Evolutionary conservation across 2,113 vertebrate species (phyloP), one percentile per base, ranked within the genome.

Genomic region (Erythrocebus patas): DNA sequence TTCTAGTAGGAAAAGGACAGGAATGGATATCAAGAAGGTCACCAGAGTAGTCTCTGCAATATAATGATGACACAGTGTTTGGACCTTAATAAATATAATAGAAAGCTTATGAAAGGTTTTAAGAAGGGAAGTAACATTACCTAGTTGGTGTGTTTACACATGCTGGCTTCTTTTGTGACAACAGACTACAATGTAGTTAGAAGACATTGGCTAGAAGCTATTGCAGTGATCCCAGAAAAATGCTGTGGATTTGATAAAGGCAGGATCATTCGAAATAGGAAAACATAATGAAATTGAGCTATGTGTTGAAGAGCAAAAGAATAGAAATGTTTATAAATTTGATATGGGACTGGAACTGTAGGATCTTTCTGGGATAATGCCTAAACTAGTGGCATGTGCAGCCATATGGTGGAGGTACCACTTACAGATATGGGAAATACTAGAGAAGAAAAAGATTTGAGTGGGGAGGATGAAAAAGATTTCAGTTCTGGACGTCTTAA

Each of bases 401-500:
- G 61, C 35, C 79, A 84, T 68, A 76, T 22, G 32, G 82, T 38
- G 55, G 48, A 89, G 82, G 61, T 91, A n/a, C 40, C 88, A 72
- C 32, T 70, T 76, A 73, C 40, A 86, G 32, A 94, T 59, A 93
- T 88, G 72, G 50, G 68, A 95, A 79, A 93, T 61, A 75, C 78
- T 86, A 61, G 61, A 97, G 68, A 96, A 92, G 9, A 45, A 27
- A 73, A 88, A 93, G 85, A 52, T 50, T 75, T 95, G 66, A 75
- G 72, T 82, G 23, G 50, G 48, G 22, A 80, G 4, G 66, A 89
- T 45, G 72, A 96, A n/a, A 96, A n/a, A 91, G 89, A 91, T 88
- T 96, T 97, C 59, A 86, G 89, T 75, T 89, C 73, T 93, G 81
- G 78, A 95, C 43, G 61, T 75, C 81, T 95, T 93, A 95, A 91